Evolutionary conservation across 1,140 invertebrate genomes (phyloP).

Genomic region (Dysdera silvatica): DNA sequence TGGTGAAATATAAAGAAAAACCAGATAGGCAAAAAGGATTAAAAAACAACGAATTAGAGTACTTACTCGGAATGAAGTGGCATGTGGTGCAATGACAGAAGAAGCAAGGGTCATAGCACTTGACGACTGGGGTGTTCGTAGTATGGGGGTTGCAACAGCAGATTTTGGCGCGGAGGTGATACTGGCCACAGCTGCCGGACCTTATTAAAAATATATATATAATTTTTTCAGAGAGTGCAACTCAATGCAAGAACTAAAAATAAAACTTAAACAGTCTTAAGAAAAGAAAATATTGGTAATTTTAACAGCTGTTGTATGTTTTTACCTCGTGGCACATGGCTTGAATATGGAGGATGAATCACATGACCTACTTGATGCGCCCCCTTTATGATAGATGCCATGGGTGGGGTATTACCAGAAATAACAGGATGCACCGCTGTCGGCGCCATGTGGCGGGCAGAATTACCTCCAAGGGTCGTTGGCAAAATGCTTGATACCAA

Average conservation of each 20-base stretch:
- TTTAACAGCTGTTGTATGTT: neutral
- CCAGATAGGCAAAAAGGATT: neutral
- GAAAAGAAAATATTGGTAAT: neutral
- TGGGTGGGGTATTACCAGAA: constrained; percentile 11
- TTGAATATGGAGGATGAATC: constrained; percentile 24
- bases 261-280: neutral
- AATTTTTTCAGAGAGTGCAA: neutral
- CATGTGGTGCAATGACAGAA: constrained; percentile 16
- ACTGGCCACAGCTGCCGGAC: constrained; percentile 50
- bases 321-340: constrained; percentile 31
- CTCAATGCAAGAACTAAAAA: neutral
- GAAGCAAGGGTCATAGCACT: constrained; percentile 15
- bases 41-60: neutral
- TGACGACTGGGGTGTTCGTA: constrained; percentile 36
- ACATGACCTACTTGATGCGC: constrained; percentile 26
- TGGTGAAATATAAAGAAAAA: neutral
- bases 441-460: constrained; percentile 13
- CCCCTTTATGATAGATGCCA: constrained; percentile 30
- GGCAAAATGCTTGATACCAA: constrained; percentile 15
- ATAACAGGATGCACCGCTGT: constrained; percentile 23
- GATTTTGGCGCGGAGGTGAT: constrained; percentile 47
- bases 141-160: constrained; percentile 48
- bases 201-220: constrained; percentile 21
- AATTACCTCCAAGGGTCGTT: constrained; percentile 5
- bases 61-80: constrained; percentile 17